Conservation (phyloP, 1,140 invertebrate genomes). For the Aphis craccivora region DNA sequence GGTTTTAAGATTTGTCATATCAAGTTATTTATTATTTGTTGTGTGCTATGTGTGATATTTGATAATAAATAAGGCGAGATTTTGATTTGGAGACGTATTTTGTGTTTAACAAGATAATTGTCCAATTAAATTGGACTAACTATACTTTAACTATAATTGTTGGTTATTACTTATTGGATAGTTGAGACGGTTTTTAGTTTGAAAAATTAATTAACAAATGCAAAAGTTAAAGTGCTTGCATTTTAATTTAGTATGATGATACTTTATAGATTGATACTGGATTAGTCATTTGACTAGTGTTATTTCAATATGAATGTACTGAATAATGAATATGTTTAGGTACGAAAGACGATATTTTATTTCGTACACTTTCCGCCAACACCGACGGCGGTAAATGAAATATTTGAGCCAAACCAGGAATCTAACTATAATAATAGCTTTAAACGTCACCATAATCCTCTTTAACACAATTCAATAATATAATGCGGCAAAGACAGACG, state of each 20-base stretch:
- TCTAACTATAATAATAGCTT: slow-evolving; percentile 1
- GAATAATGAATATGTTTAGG: neutral
- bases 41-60: neutral
- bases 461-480: neutral
- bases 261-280: neutral
- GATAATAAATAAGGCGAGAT: neutral
- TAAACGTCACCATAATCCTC: neutral
- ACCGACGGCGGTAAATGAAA: neutral
- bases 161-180: no score
- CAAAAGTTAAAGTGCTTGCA: neutral
- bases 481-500: neutral
- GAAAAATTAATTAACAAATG: neutral
- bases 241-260: neutral
- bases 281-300: neutral
- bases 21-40: neutral
- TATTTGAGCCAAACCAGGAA: neutral
- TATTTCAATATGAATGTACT: neutral
- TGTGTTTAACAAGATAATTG: no score
- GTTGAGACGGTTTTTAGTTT: neutral
- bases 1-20: neutral
- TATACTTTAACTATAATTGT: no score
- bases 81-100: neutral
- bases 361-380: neutral
- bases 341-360: neutral
- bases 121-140: no score